Percentiles rank a stretch among this genome's conserved stretches.
These are phyloP conservation scores for Anser brachyrhynchus DNA, from an alignment of 2,113 vertebrate genomes.

Conservation along the genomic window DNA sequence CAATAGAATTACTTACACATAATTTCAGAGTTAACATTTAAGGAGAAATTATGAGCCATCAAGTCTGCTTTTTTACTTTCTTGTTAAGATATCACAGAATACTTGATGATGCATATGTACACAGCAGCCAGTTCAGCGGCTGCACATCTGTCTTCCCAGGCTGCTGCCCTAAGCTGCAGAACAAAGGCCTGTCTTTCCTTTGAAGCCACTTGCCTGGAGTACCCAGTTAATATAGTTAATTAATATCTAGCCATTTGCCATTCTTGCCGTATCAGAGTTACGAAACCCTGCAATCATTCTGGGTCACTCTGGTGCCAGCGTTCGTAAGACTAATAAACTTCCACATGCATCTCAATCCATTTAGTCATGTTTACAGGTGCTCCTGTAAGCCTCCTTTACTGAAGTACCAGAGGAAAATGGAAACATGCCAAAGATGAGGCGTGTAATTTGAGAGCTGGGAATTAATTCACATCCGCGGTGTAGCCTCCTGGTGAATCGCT, in stretches of 20 bases:
- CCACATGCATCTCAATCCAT: constrained; percentile 50
- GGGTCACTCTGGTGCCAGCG: constrained; percentile 35
- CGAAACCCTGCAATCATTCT: constrained; percentile 51
- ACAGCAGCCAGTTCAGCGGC: not conserved
- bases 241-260: constrained; percentile 13
- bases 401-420: not conserved
- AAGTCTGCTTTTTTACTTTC: not conserved
- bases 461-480: constrained; percentile 22
- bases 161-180: not conserved
- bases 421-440: constrained; percentile 7
- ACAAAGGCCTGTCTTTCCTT: not conserved
- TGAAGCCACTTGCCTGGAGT: not conserved
- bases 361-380: constrained; percentile 41
- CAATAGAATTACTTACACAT: not conserved
- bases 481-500: not conserved
- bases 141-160: not conserved
- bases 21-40: not conserved
- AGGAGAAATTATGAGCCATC: not conserved
- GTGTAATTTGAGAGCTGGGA: constrained; percentile 42
- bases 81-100: not conserved
- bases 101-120: not conserved
- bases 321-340: constrained; percentile 21
- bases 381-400: not conserved
- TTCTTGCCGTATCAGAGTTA: constrained; percentile 24
- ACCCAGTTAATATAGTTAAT: constrained; percentile 43